phyloP scores from a whole-genome alignment of 2,797 vertebrate genomes.

The Knipowitschia caucasica region DNA sequence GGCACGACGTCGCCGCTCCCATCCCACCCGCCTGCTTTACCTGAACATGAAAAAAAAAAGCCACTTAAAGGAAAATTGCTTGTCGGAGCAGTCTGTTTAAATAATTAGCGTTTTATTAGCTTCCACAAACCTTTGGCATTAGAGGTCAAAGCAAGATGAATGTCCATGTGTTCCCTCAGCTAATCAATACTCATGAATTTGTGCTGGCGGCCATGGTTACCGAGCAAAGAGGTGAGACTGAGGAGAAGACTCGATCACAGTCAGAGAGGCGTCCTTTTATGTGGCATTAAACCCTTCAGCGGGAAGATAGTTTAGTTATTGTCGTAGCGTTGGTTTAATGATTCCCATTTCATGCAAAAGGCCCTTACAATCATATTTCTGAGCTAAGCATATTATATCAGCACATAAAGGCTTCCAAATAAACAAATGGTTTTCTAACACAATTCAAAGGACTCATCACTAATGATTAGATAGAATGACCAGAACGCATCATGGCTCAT shows the following conservation, averaged over 20 bases:
- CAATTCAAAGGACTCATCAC: too few relatives aligned
- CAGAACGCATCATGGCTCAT: too few relatives aligned
- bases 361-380: too few relatives aligned
- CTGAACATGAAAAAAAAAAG: conserved; percentile 31
- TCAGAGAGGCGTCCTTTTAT: conserved; percentile 24
- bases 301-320: background rate
- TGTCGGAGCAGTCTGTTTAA: conserved; percentile 54
- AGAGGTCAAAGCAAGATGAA: conserved; percentile 62
- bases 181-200: conserved; percentile 62
- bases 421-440: too few relatives aligned
- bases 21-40: conserved; percentile 23
- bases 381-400: too few relatives aligned
- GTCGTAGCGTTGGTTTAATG: too few relatives aligned
- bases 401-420: too few relatives aligned
- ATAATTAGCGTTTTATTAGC: conserved; percentile 66
- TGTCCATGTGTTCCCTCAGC: conserved; percentile 18
- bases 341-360: too few relatives aligned
- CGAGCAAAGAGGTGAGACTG: conserved; percentile 14
- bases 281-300: background rate
- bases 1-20: conserved; percentile 26
- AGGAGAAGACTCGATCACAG: conserved; percentile 19
- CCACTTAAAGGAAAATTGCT: conserved; percentile 41
- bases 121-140: conserved; percentile 57
- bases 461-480: too few relatives aligned
- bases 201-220: conserved; percentile 41